These are phyloP conservation scores for Pediacus dermestoides DNA, from an alignment of 2,888 invertebrate species.

Conservation along the genomic window DNA sequence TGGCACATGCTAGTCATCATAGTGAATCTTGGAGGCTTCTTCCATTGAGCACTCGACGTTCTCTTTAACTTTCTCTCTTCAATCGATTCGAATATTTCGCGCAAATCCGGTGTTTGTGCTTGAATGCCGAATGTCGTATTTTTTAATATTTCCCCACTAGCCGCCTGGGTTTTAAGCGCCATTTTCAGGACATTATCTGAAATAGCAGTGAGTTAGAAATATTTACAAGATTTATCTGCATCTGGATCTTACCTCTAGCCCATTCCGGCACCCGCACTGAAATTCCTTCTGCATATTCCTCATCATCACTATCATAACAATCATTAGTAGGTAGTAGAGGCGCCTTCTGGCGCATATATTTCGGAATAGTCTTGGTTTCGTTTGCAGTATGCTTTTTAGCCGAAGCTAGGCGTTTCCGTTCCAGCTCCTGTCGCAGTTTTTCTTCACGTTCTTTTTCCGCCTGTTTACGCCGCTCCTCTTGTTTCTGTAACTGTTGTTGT, in stretches of 20 bases:
- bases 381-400: slow-evolving; percentile 49
- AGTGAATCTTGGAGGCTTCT: slow-evolving; percentile 64
- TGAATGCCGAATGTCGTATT: slow-evolving; percentile 61
- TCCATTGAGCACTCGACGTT: slow-evolving; percentile 73
- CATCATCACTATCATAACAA: slow-evolving; percentile 57
- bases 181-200: slow-evolving; percentile 38
- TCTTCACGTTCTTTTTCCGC: slow-evolving; percentile 40
- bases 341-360: slow-evolving; percentile 37
- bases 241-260: slow-evolving; percentile 52
- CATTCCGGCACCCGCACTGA: slow-evolving; percentile 46
- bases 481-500: slow-evolving; percentile 49
- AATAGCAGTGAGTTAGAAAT: slow-evolving; percentile 23
- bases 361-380: slow-evolving; percentile 43
- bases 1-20: slow-evolving; percentile 45
- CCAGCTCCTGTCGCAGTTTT: slow-evolving; percentile 48
- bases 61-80: slow-evolving; percentile 63
- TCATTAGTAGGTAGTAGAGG: slow-evolving; percentile 55
- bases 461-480: slow-evolving; percentile 26
- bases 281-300: slow-evolving; percentile 43
- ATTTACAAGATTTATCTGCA: slow-evolving; percentile 8
- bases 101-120: slow-evolving; percentile 62
- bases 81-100: slow-evolving; percentile 65
- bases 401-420: slow-evolving; percentile 50
- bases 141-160: slow-evolving; percentile 43
- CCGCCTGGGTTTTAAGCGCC: slow-evolving; percentile 17